Evolutionary conservation across 2,888 invertebrate genomes (phyloP), one percentile per base, ranked within the genome.

Genomic region (Chydorus sphaericus): DNA sequence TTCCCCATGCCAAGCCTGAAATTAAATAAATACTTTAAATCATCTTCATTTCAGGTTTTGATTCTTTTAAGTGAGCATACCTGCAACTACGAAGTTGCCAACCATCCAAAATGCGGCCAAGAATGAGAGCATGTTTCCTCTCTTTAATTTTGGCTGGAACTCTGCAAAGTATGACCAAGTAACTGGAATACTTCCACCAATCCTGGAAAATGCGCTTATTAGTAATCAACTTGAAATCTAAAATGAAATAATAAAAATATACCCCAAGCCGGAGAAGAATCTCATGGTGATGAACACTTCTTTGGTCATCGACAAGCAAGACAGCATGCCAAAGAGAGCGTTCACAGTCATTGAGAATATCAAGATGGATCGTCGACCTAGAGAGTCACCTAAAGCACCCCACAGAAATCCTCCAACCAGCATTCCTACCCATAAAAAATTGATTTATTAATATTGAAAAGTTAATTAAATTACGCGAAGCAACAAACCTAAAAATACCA

Each of bases 91-190:
- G 62, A 92, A 76, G 70, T 91, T 91, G 62, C 92, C 92, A 64
- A 90, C 79, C 57, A 92, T 92, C 92, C 92, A 92, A 71, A 91
- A 92, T 54, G 90, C 90, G 58, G 92, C 91, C 83, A 92, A 86
- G 69, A 88, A 86, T 64, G 89, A 89, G 63, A 92, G 75, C 90
- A 91, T 91, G 55, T 87, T 84, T 54, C 92, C 92, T 63, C 92
- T 79, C 68, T 85, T 87, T 63, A 83, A 77, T 72, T 87, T 89
- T 57, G 91, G 90, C 72, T 92, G 91, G 71, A 92, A 92, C 73
- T 92, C 92, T 59, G 89, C 88, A 71, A 89, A 92, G 72, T 92
- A 92, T 23, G 91, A 87, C 87, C 91, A 92, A 70, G 92, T 88
- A 62, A 92, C 90, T 58, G 92, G 92, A 68, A 91, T 85, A 66